Percentiles rank a stretch among this genome's conserved stretches.
phyloP scores from a whole-genome alignment of 1,140 invertebrate species.

The Homarus americanus region DNA sequence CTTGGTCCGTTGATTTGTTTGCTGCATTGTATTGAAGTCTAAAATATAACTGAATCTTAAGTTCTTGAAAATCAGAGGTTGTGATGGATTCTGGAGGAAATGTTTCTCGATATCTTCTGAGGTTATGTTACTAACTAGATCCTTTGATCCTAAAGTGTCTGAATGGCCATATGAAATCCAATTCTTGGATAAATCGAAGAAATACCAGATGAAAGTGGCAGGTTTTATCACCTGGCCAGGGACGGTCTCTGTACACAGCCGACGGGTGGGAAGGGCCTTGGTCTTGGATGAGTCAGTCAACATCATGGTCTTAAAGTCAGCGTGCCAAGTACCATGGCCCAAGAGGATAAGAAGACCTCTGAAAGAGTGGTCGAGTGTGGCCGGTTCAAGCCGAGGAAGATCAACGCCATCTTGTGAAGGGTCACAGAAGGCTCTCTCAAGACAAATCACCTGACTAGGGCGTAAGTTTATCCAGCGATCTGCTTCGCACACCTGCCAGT shows the following conservation, averaged over 20 bases:
- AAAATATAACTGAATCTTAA: conserved; percentile 26
- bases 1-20: conserved; percentile 40
- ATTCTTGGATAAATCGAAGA: conserved; percentile 30
- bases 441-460: neutral
- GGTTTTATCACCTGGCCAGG: neutral
- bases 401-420: conserved; percentile 14
- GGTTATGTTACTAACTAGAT: conserved; percentile 29
- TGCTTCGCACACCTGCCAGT: conserved; percentile 50
- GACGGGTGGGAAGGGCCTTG: conserved; percentile 16
- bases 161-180: conserved; percentile 56
- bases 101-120: conserved; percentile 57
- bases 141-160: conserved; percentile 33
- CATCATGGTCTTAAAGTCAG: conserved; percentile 43
- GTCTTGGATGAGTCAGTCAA: conserved; percentile 32
- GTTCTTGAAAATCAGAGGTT: conserved; percentile 22
- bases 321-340: conserved; percentile 45
- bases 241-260: conserved; percentile 23
- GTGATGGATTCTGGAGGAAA: neutral
- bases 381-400: conserved; percentile 21
- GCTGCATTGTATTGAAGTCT: conserved; percentile 35
- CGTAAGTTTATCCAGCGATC: conserved; percentile 30
- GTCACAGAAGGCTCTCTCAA: conserved; percentile 46
- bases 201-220: conserved; percentile 30
- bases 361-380: neutral
- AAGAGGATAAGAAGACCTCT: neutral